Percentiles rank a stretch among this genome's conserved stretches.
Conservation (phyloP, 2,797 vertebrate genomes). For the Sarcophilus harrisii region DNA sequence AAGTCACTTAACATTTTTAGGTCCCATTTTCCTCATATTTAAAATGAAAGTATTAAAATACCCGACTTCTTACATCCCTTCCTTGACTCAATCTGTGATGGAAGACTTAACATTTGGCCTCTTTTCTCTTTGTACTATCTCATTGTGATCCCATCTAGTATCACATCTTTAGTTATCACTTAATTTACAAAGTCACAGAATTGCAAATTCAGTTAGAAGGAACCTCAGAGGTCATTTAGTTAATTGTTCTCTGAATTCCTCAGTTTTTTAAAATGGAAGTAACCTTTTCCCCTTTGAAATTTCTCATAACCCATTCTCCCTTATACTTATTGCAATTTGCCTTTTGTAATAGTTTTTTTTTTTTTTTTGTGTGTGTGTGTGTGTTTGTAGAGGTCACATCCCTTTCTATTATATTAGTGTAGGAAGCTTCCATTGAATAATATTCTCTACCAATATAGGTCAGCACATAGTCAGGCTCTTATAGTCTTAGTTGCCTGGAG, state of each 20-base stretch:
- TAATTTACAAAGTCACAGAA: not conserved
- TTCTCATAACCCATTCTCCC: not conserved
- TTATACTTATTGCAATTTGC: not conserved
- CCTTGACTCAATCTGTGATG: not conserved
- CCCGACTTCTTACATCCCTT: not conserved
- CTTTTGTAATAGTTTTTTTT: not conserved
- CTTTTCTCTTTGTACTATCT: not conserved
- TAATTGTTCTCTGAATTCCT: not conserved
- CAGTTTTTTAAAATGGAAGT: not conserved
- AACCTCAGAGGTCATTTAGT: not conserved
- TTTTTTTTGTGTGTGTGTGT: no score
- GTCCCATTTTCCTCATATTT: not conserved
- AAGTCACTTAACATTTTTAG: not conserved
- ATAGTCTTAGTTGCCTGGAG: not conserved
- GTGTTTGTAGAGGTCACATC: not conserved
- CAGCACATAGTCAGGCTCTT: not conserved
- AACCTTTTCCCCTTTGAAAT: not conserved
- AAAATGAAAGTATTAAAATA: not conserved
- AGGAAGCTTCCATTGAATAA: not conserved
- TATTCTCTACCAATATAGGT: not conserved
- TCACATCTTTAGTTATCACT: not conserved
- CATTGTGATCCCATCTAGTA: not conserved
- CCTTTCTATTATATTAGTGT: not conserved
- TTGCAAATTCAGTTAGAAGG: not conserved
- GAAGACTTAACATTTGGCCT: not conserved